These are phyloP conservation scores for Scaptodrosophila lebanonensis DNA, from an alignment of 1,140 invertebrate genomes.

Conservation along the genomic window DNA sequence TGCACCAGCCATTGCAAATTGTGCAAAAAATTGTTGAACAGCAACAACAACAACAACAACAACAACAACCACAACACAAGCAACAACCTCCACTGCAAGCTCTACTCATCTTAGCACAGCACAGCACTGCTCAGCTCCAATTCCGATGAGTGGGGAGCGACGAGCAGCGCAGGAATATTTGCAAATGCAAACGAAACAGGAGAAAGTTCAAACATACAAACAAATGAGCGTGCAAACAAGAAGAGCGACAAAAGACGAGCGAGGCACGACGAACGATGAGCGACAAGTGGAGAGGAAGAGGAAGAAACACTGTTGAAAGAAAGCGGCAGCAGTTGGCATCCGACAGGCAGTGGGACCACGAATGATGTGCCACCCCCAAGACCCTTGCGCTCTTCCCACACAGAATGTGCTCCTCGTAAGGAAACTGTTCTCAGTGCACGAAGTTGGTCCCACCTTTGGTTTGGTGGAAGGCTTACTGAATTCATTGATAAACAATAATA, in stretches of 20 bases:
- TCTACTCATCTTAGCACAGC: too few relatives aligned
- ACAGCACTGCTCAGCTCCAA: slow-evolving; percentile 38
- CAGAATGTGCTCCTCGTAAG: too few relatives aligned
- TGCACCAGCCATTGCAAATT: slow-evolving; percentile 42
- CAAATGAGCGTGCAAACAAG: slow-evolving; percentile 76
- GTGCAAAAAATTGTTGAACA: slow-evolving; percentile 59
- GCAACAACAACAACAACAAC: slow-evolving; percentile 23
- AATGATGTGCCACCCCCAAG: too few relatives aligned
- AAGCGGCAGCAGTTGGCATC: background rate
- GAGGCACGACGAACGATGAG: slow-evolving; percentile 10
- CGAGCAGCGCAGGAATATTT: slow-evolving; percentile 65
- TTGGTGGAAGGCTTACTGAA: too few relatives aligned
- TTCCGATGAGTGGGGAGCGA: slow-evolving; percentile 14
- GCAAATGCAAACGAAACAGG: slow-evolving; percentile 77
- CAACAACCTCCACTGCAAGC: slow-evolving; percentile 25
- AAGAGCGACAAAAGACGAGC: slow-evolving; percentile 55
- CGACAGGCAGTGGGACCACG: background rate
- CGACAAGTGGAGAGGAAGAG: slow-evolving; percentile 3
- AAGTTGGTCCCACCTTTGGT: too few relatives aligned
- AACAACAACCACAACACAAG: background rate
- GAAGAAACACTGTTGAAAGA: background rate
- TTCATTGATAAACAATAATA: too few relatives aligned
- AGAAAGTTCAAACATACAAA: slow-evolving; percentile 77
- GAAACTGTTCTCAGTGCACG: too few relatives aligned
- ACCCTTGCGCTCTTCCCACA: too few relatives aligned